These are phyloP conservation scores for Lasioglossum baleicum DNA, from an alignment of 1,140 invertebrate genomes.

Conservation along the genomic window DNA sequence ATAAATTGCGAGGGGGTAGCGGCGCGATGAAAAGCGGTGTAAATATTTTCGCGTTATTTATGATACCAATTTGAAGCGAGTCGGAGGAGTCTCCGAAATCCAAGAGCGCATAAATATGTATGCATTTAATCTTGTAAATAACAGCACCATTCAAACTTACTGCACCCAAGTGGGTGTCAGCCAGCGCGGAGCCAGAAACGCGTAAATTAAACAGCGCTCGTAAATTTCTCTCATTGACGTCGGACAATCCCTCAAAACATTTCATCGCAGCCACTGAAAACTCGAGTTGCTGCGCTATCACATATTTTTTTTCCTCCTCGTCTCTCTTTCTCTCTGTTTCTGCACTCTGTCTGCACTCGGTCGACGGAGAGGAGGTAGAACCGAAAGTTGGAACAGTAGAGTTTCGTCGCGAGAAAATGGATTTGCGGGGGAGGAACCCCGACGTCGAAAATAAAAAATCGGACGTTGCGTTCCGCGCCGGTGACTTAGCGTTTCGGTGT, in stretches of 20 bases:
- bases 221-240: not conserved
- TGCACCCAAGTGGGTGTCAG: too few species aligned
- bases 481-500: not conserved
- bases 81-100: too few species aligned
- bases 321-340: too few species aligned
- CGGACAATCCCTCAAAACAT: constrained; percentile 11
- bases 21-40: too few species aligned
- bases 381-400: constrained; percentile 1
- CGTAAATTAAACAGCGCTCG: constrained; percentile 13
- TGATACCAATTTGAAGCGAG: not conserved
- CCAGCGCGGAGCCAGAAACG: not conserved
- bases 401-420: not conserved
- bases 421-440: not conserved
- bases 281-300: too few species aligned
- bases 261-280: not conserved
- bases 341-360: too few species aligned
- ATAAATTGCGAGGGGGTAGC: too few species aligned
- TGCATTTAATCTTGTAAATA: too few species aligned
- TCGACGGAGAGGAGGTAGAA: not conserved
- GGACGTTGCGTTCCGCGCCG: not conserved
- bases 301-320: too few species aligned
- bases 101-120: too few species aligned
- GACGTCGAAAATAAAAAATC: not conserved
- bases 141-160: too few species aligned
- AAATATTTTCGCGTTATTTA: too few species aligned